Evolutionary conservation across 2,113 vertebrate genomes (phyloP).

Genomic region (Malurus alboscapulatus): DNA sequence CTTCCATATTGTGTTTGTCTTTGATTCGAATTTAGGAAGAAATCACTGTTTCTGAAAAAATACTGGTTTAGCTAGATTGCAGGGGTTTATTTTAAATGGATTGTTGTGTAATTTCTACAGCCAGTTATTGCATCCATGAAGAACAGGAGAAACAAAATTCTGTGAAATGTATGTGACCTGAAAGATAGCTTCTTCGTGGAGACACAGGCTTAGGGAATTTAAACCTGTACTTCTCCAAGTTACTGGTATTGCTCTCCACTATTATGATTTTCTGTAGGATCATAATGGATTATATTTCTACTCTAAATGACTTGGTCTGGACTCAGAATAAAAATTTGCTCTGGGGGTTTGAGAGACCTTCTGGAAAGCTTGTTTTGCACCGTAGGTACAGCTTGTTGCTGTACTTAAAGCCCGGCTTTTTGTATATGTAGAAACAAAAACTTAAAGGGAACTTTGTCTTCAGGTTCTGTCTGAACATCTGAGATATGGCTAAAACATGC

Average conservation of each 20-base stretch:
- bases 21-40: neutral
- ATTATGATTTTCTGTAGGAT: neutral
- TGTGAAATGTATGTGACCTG: neutral
- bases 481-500: neutral
- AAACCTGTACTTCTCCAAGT: neutral
- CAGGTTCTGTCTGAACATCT: neutral
- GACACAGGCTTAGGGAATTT: neutral
- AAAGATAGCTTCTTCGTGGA: neutral
- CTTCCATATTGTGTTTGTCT: neutral
- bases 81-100: neutral
- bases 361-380: neutral
- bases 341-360: neutral
- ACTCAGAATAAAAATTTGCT: neutral
- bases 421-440: neutral
- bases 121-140: neutral
- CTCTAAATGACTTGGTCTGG: neutral
- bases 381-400: neutral
- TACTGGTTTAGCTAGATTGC: neutral
- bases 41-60: neutral
- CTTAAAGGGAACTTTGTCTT: neutral
- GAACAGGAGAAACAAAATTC: neutral
- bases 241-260: fast-evolving
- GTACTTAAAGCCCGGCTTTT: neutral
- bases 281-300: neutral
- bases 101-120: neutral